Base-by-base conservation (phyloP, 2,113 vertebrate genomes). In the Sturnira hondurensis region DNA sequence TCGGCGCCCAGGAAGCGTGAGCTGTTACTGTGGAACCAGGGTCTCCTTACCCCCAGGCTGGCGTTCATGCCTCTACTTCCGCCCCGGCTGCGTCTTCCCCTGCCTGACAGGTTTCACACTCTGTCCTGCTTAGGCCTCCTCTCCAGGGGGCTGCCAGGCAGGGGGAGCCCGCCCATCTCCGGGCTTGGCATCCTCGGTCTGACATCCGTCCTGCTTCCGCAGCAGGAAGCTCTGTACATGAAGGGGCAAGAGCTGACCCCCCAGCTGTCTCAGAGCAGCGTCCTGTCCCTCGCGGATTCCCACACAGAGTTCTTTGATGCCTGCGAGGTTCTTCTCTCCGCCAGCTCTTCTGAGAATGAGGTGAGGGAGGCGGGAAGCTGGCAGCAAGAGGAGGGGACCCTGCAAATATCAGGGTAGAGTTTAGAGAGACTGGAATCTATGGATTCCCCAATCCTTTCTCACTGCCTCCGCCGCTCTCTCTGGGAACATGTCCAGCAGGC, bases 231-330 rank as follows among this genome's bases (percentile, higher is more conserved):
- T 43, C 83, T 97, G 96, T 96, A 96, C 15, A 87, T 97, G 93
- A 98, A 98, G 98, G 99, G 98, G 86, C 97, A 95, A 6, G 98
- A 98, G 95, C 93, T 97, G 85, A 97, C 96, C 54, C 98, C 98
- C 70, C 65, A 99, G 98, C 58, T 98, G 97, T 97, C 97, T 93
- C 98, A 97, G 97, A 98, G 88, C 98, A 98, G 97, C 19, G 52
- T 99, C 50, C 98, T 99, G 65, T 99, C 99, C 0, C 98, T 99
- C 54, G 99, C 99, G 0, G 99, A 99, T 0, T 99, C 99, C 0
- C 98, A 99, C 97, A 98, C 99, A 0, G 99, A 99, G 94, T 99
- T 99, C 97, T 99, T 99, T 11, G 99, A 99, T 2, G 99, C 99
- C 96, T 99, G 98, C 0, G 99, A 99, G 89, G 99, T 99, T 43